These are phyloP conservation scores for Lonchura striata DNA, from an alignment of 2,113 vertebrate species.

Conservation along the genomic window DNA sequence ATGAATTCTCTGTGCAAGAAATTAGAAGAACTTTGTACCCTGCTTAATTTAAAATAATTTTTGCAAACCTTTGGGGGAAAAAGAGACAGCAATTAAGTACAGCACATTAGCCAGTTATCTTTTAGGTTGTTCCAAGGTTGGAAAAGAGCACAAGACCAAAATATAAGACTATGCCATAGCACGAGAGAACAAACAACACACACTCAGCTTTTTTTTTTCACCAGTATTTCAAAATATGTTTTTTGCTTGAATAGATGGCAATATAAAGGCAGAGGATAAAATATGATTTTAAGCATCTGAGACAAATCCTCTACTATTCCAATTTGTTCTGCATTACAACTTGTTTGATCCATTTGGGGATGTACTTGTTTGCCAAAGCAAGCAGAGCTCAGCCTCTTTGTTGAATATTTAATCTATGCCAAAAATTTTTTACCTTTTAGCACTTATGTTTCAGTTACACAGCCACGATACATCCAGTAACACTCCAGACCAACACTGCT, in stretches of 20 bases:
- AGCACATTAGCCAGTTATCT: background rate
- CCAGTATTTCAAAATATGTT: background rate
- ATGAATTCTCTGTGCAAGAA: constrained; percentile 62
- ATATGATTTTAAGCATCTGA: constrained; percentile 54
- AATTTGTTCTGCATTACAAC: constrained; percentile 69
- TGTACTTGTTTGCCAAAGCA: constrained; percentile 68
- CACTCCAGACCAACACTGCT: background rate
- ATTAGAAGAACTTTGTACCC: constrained; percentile 65
- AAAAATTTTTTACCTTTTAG: constrained; percentile 46
- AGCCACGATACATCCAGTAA: background rate
- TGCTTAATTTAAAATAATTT: constrained; percentile 62
- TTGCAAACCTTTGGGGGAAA: constrained; percentile 44
- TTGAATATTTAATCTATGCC: constrained; percentile 56
- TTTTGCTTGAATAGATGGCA: constrained; percentile 5
- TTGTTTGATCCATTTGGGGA: constrained; percentile 66
- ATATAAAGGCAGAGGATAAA: constrained; percentile 54
- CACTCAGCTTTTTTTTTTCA: background rate
- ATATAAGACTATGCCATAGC: background rate
- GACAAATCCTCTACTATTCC: constrained; percentile 65
- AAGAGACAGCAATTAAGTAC: constrained; percentile 1
- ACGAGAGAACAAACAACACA: background rate
- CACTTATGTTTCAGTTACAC: background rate
- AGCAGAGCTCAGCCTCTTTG: constrained; percentile 46
- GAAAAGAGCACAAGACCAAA: background rate
- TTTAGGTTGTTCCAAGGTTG: background rate